These are phyloP conservation scores for Seriola quinqueradiata DNA, from an alignment of 2,113 vertebrate genomes.

Conservation along the genomic window DNA sequence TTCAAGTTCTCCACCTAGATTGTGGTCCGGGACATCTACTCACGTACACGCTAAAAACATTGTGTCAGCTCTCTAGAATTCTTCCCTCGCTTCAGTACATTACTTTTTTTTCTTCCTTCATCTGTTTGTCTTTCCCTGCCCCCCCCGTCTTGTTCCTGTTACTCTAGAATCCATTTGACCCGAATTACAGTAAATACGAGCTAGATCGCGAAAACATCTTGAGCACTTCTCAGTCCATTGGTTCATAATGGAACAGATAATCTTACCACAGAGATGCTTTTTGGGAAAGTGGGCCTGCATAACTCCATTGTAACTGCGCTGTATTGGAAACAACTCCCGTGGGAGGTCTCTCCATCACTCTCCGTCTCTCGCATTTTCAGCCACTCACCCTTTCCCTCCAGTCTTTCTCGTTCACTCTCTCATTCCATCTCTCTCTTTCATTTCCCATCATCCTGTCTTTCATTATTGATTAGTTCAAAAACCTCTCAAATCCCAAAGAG, in stretches of 20 bases:
- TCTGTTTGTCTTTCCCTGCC: neutral
- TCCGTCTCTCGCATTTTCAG: constrained; percentile 52
- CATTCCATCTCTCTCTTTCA: constrained; percentile 38
- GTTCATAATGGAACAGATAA: constrained; percentile 51
- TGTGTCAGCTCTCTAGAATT: neutral
- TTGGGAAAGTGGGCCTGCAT: constrained; percentile 26
- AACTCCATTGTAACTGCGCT: constrained; percentile 41
- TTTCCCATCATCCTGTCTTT: constrained; percentile 67
- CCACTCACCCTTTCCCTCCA: constrained; percentile 33
- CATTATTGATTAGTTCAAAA: constrained; percentile 76
- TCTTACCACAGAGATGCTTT: constrained; percentile 53
- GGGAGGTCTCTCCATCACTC: constrained; percentile 37
- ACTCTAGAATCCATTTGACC: constrained; percentile 28
- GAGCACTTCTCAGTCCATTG: constrained; percentile 35
- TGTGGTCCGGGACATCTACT: neutral
- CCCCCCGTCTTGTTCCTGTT: neutral
- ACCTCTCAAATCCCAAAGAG: constrained; percentile 59
- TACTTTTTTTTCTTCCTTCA: neutral
- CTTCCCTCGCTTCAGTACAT: neutral
- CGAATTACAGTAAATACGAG: constrained; percentile 33
- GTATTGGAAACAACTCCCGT: constrained; percentile 35
- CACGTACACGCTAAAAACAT: neutral
- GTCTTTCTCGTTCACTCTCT: constrained; percentile 24
- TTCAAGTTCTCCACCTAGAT: neutral
- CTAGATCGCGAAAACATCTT: constrained; percentile 12